Evolutionary conservation across 2,888 invertebrate genomes (phyloP).

Genomic region (Drosophila nigricruria): DNA sequence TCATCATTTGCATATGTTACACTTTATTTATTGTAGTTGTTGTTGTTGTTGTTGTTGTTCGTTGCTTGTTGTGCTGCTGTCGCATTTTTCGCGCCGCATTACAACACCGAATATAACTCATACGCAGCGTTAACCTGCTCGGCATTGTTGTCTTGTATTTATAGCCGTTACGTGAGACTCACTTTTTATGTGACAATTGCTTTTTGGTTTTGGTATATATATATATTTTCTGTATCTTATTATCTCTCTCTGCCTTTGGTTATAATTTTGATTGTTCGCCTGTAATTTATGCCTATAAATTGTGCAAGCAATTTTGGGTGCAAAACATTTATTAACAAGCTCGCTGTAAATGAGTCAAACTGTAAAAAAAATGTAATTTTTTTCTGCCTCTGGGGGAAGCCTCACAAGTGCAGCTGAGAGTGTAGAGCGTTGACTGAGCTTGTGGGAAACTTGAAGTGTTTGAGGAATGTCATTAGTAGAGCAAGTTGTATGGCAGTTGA

Average conservation of each 20-base stretch:
- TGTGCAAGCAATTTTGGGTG: conserved; percentile 71
- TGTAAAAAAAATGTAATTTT: conserved; percentile 1
- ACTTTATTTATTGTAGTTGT: conserved; percentile 73
- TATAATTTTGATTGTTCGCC: conserved; percentile 62
- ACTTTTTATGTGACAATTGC: conserved; percentile 80
- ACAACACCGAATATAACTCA: conserved; percentile 77
- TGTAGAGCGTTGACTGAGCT: conserved; percentile 1
- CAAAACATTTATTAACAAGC: conserved; percentile 63
- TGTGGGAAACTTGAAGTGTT: neutral
- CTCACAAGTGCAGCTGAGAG: conserved; percentile 36
- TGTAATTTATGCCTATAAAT: conserved; percentile 72
- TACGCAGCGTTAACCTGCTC: conserved; percentile 73
- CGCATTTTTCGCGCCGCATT: conserved; percentile 62
- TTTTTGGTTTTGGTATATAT: conserved; percentile 69
- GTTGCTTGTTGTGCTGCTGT: conserved; percentile 17
- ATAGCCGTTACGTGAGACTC: conserved; percentile 80
- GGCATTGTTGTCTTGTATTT: conserved; percentile 64
- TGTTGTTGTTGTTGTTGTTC: conserved; percentile 16
- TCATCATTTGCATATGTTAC: conserved; percentile 81
- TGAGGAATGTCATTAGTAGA: conserved; percentile 1
- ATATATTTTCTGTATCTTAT: conserved; percentile 53
- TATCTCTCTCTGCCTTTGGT: conserved; percentile 32
- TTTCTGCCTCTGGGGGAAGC: conserved; percentile 24
- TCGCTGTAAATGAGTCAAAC: conserved; percentile 45
- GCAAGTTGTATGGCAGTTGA: neutral